Evolutionary conservation across 2,113 vertebrate species (phyloP).

Genomic region (Thunnus maccoyii): DNA sequence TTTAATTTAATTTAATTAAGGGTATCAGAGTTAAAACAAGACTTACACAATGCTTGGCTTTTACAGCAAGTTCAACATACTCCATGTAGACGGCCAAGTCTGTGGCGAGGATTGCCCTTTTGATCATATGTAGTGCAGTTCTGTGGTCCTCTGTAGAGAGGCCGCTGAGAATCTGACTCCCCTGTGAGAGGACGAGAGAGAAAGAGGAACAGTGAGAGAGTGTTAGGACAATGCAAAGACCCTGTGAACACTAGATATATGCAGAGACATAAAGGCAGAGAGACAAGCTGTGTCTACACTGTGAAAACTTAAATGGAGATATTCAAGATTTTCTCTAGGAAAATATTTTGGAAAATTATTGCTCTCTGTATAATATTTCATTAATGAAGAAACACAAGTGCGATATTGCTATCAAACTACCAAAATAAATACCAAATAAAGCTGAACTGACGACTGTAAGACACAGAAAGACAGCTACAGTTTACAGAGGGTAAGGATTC

Average conservation of each 20-base stretch:
- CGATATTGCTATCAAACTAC: too few species aligned
- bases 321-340: too few species aligned
- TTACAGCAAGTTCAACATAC: slow-evolving; percentile 79
- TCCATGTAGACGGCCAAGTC: slow-evolving; percentile 91
- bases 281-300: background rate
- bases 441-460: too few species aligned
- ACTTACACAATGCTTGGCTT: background rate
- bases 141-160: slow-evolving; percentile 91
- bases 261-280: background rate
- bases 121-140: slow-evolving; percentile 89
- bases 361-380: too few species aligned
- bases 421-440: too few species aligned
- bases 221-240: too few species aligned
- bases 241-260: background rate
- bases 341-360: too few species aligned
- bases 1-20: too few species aligned
- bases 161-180: slow-evolving; percentile 92
- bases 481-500: too few species aligned
- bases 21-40: background rate
- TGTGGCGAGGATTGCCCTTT: slow-evolving; percentile 93
- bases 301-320: too few species aligned
- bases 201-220: background rate
- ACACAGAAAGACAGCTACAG: too few species aligned
- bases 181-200: slow-evolving; percentile 79
- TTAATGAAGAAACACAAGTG: too few species aligned